Evolutionary conservation across 2,888 invertebrate genomes (phyloP).

Genomic region (Tanypteryx hageni): DNA sequence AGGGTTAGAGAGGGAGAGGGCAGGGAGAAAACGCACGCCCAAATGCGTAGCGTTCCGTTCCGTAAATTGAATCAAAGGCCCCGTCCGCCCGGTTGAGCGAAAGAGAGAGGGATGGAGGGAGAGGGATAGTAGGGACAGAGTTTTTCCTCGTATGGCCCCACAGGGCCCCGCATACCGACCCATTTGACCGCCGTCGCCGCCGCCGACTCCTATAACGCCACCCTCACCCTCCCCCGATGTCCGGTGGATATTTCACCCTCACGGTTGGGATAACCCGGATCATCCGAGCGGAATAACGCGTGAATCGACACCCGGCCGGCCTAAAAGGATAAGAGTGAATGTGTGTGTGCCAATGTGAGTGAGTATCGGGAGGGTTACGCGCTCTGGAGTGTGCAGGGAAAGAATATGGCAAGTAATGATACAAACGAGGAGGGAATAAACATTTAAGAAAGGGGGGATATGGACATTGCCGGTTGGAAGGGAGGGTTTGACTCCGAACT

Average conservation of each 20-base stretch:
- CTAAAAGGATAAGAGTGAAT: background rate
- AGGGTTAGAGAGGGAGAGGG: background rate
- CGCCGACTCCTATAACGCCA: background rate
- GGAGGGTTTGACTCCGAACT: background rate
- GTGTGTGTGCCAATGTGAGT: background rate
- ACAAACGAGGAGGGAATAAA: background rate
- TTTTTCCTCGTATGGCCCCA: background rate
- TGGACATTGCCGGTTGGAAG: background rate
- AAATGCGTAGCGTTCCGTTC: background rate
- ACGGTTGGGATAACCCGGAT: slow-evolving; percentile 3
- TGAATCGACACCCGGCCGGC: slow-evolving; percentile 45
- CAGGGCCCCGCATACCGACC: background rate
- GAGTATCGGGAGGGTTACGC: background rate
- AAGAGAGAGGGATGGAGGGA: background rate
- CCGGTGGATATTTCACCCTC: background rate
- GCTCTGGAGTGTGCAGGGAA: background rate
- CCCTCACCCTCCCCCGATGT: background rate
- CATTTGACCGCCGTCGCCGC: background rate
- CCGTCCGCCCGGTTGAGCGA: background rate
- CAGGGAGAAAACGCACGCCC: background rate
- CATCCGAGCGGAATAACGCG: slow-evolving; percentile 43
- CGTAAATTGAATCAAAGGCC: slow-evolving; percentile 62
- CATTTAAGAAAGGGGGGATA: background rate
- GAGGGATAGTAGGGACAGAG: background rate
- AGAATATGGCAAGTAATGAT: slow-evolving; percentile 36